Percentiles rank a stretch among this genome's conserved stretches.
Evolutionary conservation across 2,888 invertebrate genomes (phyloP).

Genomic region (Slavum lentiscoides): DNA sequence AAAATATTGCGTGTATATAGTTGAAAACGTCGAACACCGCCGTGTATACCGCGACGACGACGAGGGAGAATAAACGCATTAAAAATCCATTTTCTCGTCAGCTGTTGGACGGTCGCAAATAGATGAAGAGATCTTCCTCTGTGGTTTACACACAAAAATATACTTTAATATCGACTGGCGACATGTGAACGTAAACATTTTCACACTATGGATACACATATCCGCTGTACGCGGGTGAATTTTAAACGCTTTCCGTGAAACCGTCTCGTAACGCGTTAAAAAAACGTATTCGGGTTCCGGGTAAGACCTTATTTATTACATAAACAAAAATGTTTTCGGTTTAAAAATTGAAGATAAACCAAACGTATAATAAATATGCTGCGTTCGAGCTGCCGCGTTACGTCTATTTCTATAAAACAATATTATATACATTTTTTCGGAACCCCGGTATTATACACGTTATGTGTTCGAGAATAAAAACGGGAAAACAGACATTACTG

Average conservation of each 20-base stretch:
- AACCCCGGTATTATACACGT: neutral
- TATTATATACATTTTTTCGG: neutral
- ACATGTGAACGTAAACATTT: conserved; percentile 29
- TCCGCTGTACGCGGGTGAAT: neutral
- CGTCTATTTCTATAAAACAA: neutral
- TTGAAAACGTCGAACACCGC: neutral
- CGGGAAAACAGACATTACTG: neutral
- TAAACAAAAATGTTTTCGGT: neutral
- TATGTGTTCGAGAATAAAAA: neutral
- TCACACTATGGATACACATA: neutral
- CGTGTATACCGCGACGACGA: neutral
- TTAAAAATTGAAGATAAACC: neutral
- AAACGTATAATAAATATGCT: neutral
- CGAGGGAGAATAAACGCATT: conserved; percentile 19
- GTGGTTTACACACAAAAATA: conserved; percentile 8
- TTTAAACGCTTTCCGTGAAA: conserved; percentile 7
- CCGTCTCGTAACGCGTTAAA: neutral
- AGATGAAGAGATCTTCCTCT: conserved; percentile 1
- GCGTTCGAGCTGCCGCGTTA: neutral
- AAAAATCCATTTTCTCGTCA: conserved; percentile 38
- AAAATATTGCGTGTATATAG: no score
- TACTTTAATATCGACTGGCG: conserved; percentile 25
- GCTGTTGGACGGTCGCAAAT: conserved; percentile 1
- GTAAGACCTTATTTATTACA: neutral
- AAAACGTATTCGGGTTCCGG: neutral